phyloP scores from a whole-genome alignment of 2,888 invertebrate species.

The Malthinus seriepunctatus region DNA sequence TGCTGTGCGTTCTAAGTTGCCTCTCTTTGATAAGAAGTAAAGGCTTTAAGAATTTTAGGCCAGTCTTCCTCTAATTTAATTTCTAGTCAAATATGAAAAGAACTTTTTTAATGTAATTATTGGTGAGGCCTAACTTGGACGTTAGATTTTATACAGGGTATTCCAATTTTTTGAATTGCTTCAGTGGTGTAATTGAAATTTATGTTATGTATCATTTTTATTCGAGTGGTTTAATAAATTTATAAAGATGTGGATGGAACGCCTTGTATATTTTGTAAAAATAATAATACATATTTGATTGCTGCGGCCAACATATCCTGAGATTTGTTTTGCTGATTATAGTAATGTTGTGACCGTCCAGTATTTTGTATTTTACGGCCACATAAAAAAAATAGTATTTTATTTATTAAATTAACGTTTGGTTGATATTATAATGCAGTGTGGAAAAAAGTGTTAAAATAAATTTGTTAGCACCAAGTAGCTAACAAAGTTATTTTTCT shows the following conservation, averaged over 20 bases:
- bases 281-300: conserved; percentile 22
- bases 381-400: conserved; percentile 15
- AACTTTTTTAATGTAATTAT: conserved; percentile 17
- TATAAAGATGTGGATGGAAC: background rate
- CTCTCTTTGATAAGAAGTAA: conserved; percentile 77
- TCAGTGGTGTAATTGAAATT: conserved; percentile 10
- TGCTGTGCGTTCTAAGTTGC: conserved; percentile 83
- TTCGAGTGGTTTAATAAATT: background rate
- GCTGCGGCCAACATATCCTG: conserved; percentile 26
- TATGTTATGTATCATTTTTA: no score
- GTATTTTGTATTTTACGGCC: conserved; percentile 27
- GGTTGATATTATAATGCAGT: conserved; percentile 21
- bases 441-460: no score
- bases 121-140: conserved; percentile 21
- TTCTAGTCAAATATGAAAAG: conserved; percentile 28
- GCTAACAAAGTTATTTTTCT: no score
- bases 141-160: background rate
- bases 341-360: conserved; percentile 33
- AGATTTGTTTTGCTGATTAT: conserved; percentile 15
- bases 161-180: background rate
- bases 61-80: conserved; percentile 39
- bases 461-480: no score
- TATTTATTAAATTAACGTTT: conserved; percentile 22
- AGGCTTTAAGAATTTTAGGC: conserved; percentile 31
- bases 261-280: conserved; percentile 18